Evolutionary conservation across 1,140 invertebrate species (phyloP), one percentile per base, ranked within the genome.

Genomic region (Chelonus insularis): DNA sequence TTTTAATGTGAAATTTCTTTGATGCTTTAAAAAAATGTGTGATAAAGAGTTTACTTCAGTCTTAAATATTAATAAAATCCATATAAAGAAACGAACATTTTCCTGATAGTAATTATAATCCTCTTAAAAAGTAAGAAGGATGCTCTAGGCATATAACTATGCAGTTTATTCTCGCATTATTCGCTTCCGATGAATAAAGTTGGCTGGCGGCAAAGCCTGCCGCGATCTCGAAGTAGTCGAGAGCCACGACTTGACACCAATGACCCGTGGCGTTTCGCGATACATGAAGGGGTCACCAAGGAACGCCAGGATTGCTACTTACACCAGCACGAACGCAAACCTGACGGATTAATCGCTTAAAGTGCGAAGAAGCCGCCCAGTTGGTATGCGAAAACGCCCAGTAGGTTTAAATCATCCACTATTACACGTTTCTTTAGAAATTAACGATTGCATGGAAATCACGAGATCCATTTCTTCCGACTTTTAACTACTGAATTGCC

Each of bases 231-330:
- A 29, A 29, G 25, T 37, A 48, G 57, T 63, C 57, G 60, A 51
- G 57, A 62, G 68, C 63, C 72, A 74, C 72, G 72, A 74, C 65
- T 74, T 74, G 72, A 74, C 72, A 72, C 63, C 66, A 48, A 18
- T 73, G 72, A 74, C 72, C 72, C 65, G 21, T 65, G 72, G 47
- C 68, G 72, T 73, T 74, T 70, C 72, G 52, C 68, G 71, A 72
- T 74, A 74, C 72, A 74, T 70, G 70, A 71, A 71, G 68, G 66
- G 69, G 71, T 71, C 71, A 69, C 65, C 43, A 64, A 39, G 34
- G 66, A 71, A 71, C 65, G 65, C 61, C 67, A 64, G 55, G 65
- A 70, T 61, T 64, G 71, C 72, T 73, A 72, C 72, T 72, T 68
- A 64, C 66, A 66, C 69, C 21, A 14, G 63, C 50, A 60, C 59